phyloP scores from a whole-genome alignment of 2,888 invertebrate genomes.

The Cryptus viduatorius region DNA sequence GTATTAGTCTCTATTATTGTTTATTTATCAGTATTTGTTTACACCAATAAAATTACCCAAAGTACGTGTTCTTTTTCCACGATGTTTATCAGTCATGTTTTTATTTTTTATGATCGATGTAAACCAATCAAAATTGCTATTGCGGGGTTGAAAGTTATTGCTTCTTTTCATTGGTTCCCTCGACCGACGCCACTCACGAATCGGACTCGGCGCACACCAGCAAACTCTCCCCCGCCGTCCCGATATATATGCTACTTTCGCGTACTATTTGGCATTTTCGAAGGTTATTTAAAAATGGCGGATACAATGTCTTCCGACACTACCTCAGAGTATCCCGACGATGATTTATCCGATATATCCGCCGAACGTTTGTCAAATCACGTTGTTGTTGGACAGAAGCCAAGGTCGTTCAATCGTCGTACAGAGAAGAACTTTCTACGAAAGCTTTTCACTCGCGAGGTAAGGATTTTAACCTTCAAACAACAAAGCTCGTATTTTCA shows the following conservation, averaged over 20 bases:
- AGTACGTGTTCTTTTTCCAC: not conserved
- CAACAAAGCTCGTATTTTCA: slow-evolving; percentile 65
- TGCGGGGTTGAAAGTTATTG: too few relatives aligned
- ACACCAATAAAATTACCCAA: not conserved
- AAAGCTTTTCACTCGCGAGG: slow-evolving; percentile 89
- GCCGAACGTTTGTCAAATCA: slow-evolving; percentile 81
- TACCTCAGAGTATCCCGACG: slow-evolving; percentile 83
- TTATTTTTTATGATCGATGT: not conserved
- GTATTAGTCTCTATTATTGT: not conserved
- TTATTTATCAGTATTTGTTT: not conserved
- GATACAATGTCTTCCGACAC: slow-evolving; percentile 84
- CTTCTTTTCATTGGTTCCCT: not conserved
- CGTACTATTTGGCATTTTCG: slow-evolving; percentile 66
- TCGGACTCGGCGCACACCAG: not conserved
- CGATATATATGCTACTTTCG: slow-evolving; percentile 56
- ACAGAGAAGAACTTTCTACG: slow-evolving; percentile 82
- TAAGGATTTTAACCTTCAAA: slow-evolving; percentile 82
- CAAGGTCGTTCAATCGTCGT: slow-evolving; percentile 75
- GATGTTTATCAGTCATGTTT: not conserved
- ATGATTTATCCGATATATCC: slow-evolving; percentile 83
- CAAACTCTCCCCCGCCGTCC: slow-evolving; percentile 36
- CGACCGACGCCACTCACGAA: not conserved
- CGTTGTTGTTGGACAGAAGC: slow-evolving; percentile 81
- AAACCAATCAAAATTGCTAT: too few relatives aligned
- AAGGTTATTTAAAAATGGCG: slow-evolving; percentile 85